These are phyloP conservation scores for Otis tarda DNA, from an alignment of 2,113 vertebrate species.

Conservation along the genomic window DNA sequence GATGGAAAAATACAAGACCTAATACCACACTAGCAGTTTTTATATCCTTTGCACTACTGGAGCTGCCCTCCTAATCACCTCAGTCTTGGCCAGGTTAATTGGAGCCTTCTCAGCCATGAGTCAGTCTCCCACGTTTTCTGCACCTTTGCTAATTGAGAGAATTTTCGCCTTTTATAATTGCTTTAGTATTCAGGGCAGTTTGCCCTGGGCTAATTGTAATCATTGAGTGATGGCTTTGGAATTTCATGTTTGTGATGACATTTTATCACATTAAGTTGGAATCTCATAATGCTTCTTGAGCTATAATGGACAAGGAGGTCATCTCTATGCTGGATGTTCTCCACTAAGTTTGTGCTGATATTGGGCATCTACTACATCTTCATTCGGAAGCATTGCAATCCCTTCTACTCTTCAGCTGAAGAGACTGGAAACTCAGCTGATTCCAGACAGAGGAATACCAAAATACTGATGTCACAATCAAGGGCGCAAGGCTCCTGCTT, in stretches of 20 bases:
- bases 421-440: background rate
- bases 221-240: slow-evolving; percentile 29
- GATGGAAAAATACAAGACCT: slow-evolving; percentile 27
- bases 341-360: background rate
- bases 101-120: background rate
- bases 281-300: background rate
- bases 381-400: background rate
- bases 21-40: background rate
- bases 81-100: slow-evolving; percentile 35
- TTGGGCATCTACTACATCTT: background rate
- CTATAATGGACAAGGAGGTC: background rate
- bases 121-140: slow-evolving; percentile 24
- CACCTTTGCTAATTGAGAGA: slow-evolving; percentile 50
- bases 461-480: background rate
- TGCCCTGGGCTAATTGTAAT: slow-evolving; percentile 18
- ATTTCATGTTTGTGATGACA: slow-evolving; percentile 29
- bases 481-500: background rate
- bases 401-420: background rate
- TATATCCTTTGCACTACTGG: background rate
- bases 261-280: slow-evolving; percentile 36
- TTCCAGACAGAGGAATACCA: background rate
- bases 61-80: slow-evolving; percentile 31
- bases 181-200: slow-evolving; percentile 28
- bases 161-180: slow-evolving; percentile 35
- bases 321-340: background rate